Evolutionary conservation across 2,888 invertebrate species (phyloP).

Genomic region (Phasia obesa): DNA sequence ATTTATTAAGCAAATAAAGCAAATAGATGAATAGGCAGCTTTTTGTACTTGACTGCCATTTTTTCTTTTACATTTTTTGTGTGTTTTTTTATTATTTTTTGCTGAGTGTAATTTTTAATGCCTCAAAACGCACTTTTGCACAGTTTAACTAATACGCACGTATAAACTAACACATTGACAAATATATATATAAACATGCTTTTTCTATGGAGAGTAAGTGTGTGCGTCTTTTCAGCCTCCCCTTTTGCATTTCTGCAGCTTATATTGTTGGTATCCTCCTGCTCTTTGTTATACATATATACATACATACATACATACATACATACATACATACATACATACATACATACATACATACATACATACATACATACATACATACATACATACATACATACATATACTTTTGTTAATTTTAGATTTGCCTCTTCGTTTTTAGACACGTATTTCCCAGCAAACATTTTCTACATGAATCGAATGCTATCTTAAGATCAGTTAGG

Average conservation of each 20-base stretch:
- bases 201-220: not conserved
- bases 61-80: not conserved
- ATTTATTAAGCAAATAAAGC: too few species aligned
- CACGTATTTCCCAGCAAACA: too few species aligned
- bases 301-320: too few species aligned
- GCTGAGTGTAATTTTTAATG: constrained; percentile 40
- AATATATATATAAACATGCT: too few species aligned
- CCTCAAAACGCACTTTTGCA: constrained; percentile 66
- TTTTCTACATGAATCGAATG: too few species aligned
- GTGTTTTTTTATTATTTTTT: constrained; percentile 17
- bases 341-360: too few species aligned
- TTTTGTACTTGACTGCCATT: constrained; percentile 41
- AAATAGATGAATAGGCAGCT: not conserved
- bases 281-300: constrained; percentile 8
- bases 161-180: not conserved
- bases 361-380: too few species aligned
- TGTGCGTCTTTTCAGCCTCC: constrained; percentile 29
- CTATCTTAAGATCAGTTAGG: too few species aligned
- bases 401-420: too few species aligned
- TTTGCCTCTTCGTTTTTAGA: too few species aligned
- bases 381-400: too few species aligned
- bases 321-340: too few species aligned
- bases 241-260: constrained; percentile 60
- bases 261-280: constrained; percentile 3
- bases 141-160: constrained; percentile 7